Evolutionary conservation across 2,113 vertebrate genomes (phyloP).

Genomic region (Indicator maculatus): DNA sequence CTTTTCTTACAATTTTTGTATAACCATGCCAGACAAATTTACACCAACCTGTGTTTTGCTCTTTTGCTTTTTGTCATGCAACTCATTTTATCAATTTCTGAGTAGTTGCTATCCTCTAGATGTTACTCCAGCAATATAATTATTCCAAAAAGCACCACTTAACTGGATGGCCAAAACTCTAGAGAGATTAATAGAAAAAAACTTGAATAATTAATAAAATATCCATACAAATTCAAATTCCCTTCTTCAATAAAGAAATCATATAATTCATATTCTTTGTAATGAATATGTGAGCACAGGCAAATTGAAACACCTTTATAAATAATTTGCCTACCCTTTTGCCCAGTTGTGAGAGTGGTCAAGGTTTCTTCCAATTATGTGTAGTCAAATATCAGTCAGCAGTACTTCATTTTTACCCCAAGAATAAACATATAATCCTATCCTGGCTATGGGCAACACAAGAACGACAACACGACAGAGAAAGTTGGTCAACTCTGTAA

Average conservation of each 20-base stretch:
- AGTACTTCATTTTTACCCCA: not conserved
- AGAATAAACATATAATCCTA: not conserved
- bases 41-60: not conserved
- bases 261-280: not conserved
- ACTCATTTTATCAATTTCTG: not conserved
- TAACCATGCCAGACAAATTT: not conserved
- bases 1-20: not conserved
- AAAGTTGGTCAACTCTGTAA: not conserved
- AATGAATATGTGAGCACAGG: not conserved
- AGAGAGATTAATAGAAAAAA: not conserved
- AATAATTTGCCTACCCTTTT: not conserved
- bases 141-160: not conserved
- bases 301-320: not conserved
- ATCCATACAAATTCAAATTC: not conserved
- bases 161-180: not conserved
- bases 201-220: not conserved
- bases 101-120: not conserved
- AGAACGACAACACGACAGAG: not conserved
- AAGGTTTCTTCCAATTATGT: not conserved
- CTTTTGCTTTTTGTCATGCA: not conserved
- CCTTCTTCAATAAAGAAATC: not conserved
- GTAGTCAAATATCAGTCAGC: not conserved
- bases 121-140: not conserved
- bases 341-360: not conserved
- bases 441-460: not conserved